Conservation (phyloP, 92 coral and sea anemone genomes). For the Heteractis magnifica region DNA sequence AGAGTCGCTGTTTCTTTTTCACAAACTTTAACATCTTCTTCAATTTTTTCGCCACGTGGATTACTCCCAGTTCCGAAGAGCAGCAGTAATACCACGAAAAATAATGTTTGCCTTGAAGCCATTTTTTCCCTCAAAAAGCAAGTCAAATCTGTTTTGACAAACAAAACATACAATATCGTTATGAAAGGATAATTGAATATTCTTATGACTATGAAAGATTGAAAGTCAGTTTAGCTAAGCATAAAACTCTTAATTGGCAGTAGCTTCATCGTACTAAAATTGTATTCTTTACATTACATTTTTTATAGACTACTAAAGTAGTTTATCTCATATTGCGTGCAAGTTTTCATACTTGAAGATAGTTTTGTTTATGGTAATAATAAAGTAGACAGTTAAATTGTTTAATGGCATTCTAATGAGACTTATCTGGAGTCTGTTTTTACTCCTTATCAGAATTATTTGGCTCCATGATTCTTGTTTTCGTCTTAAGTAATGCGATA, state of each 20-base stretch:
- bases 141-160: background rate
- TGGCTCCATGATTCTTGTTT: no score
- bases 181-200: background rate
- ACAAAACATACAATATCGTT: background rate
- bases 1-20: background rate
- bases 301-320: background rate
- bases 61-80: background rate
- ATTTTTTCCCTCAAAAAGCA: background rate
- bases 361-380: background rate
- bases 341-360: background rate
- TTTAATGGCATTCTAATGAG: background rate
- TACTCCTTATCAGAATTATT: no score
- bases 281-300: no score
- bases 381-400: background rate
- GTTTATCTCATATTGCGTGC: background rate
- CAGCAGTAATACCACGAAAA: background rate
- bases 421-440: background rate
- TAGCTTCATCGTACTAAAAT: no score
- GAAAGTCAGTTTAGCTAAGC: no score
- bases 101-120: background rate
- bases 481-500: background rate
- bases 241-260: no score
- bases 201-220: no score
- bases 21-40: slow-evolving; percentile 11
- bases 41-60: background rate